Base-by-base conservation (phyloP, 2,797 vertebrate genomes). In the Coluber constrictor region DNA sequence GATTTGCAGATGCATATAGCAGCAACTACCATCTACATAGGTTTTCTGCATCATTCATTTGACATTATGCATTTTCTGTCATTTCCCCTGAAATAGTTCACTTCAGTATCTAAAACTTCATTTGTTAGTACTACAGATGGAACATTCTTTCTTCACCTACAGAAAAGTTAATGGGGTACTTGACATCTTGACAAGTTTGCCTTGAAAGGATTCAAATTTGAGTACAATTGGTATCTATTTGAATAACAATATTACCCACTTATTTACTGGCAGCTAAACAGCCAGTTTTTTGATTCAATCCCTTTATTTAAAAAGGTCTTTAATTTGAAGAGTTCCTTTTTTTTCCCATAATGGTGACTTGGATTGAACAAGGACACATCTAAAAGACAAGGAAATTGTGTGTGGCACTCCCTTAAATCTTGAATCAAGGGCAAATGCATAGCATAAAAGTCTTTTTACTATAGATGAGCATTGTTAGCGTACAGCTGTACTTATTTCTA, bases 201-300 rank as follows among this genome's bases (percentile, higher is more conserved):
- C 61, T 93, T 79, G 87, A 94, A 91, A 87, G 57, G 66, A 23
- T 90, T 56, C 0, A 13, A n/a, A 89, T 27, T 92, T 6, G 55
- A 92, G 90, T 91, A 63, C 2, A 89, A 7, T 90, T 55, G 1
- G 55, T 92, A 1, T 95, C 25, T 95, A 74, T 55, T 92, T 95
- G 43, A 9, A 29, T 16, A 63, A 57, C n/a, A 86, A 0, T 86
- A 4, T 92, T 93, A 90, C 55, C 61, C 55, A 27, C 16, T 57
- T 91, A 2, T 93, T 86, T 90, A 74, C 86, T 15, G 92, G 55
- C 3, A 95, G 74, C 6, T 92, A 86, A 95, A 55, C 93, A 66
- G 90, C 23, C 0, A 1, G 74, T 90, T 0, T 20, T 60, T 55
- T 91, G 63, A 0, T 86, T 88, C 90, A 92, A 32, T 20, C 93